phyloP scores from a whole-genome alignment of 1,140 invertebrate species.

The Sitodiplosis mosellana region DNA sequence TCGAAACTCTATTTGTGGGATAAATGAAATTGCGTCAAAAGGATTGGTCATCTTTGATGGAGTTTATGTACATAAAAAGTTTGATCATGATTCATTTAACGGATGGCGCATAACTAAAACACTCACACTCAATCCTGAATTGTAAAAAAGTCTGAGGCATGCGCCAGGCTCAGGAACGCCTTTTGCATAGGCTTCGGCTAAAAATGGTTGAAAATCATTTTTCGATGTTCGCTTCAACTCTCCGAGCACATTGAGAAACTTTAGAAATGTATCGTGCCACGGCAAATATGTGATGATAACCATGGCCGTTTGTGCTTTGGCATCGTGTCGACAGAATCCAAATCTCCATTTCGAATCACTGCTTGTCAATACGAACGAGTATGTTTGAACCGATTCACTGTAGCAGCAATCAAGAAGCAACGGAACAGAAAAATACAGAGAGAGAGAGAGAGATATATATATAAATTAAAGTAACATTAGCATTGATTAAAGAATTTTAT shows the following conservation, averaged over 20 bases:
- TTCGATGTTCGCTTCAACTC: constrained; percentile 11
- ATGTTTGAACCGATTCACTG: constrained; percentile 26
- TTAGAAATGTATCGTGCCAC: constrained; percentile 92
- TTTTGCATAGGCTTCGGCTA: constrained; percentile 42
- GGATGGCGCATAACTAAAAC: constrained; percentile 19
- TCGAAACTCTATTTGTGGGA: constrained; percentile 40
- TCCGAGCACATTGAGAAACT: constrained; percentile 33
- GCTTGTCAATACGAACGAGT: constrained; percentile 86
- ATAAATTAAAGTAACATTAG: too few species aligned
- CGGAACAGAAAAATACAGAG: background rate
- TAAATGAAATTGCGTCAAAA: background rate
- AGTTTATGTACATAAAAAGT: too few species aligned
- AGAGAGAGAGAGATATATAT: background rate
- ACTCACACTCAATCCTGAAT: constrained; percentile 33
- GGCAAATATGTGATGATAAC: constrained; percentile 72
- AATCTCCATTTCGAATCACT: constrained; percentile 89
- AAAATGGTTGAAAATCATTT: constrained; percentile 32
- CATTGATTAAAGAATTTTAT: too few species aligned
- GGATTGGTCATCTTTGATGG: too few species aligned
- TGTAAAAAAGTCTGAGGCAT: constrained; percentile 34
- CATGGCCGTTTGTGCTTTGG: constrained; percentile 55
- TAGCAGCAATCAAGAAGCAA: constrained; percentile 1
- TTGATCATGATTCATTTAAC: too few species aligned
- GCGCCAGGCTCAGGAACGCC: constrained; percentile 36
- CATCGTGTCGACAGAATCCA: constrained; percentile 86